phyloP scores from a whole-genome alignment of 1,140 invertebrate species.

The Nasonia giraulti region DNA sequence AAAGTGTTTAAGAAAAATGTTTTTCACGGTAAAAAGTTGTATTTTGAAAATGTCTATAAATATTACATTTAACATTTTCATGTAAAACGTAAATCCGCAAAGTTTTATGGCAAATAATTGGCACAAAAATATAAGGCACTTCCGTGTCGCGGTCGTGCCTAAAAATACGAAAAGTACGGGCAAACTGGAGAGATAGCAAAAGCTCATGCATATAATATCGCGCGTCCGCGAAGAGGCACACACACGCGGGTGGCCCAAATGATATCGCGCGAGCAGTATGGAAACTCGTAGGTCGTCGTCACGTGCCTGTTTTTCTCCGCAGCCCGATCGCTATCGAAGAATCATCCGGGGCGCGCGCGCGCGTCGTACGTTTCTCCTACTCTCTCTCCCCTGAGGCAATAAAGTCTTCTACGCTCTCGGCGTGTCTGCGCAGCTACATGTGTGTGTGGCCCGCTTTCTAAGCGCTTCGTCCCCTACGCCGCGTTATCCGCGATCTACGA shows the following conservation, averaged over 20 bases:
- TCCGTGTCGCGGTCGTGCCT: too few species aligned
- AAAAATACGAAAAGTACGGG: too few species aligned
- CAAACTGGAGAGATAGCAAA: not conserved
- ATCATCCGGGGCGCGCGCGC: constrained; percentile 27
- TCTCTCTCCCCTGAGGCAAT: constrained; percentile 59
- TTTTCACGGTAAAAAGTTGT: too few species aligned
- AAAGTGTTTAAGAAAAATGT: too few species aligned
- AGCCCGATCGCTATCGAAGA: constrained; percentile 51
- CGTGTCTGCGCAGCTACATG: too few species aligned
- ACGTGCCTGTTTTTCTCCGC: constrained; percentile 7
- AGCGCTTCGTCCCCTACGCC: constrained; percentile 41
- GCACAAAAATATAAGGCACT: too few species aligned
- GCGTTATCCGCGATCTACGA: constrained; percentile 68
- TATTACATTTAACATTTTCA: too few species aligned
- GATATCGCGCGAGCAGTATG: not conserved
- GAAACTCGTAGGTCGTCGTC: constrained; percentile 27
- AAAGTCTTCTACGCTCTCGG: constrained; percentile 59
- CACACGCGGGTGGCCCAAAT: not conserved
- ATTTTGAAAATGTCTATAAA: too few species aligned
- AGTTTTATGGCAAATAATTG: too few species aligned
- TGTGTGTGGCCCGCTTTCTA: not conserved
- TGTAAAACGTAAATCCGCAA: too few species aligned
- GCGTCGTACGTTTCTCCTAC: not conserved
- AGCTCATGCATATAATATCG: not conserved
- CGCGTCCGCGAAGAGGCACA: not conserved